Percentiles rank a stretch among this genome's conserved stretches.
Evolutionary conservation across 2,888 invertebrate species (phyloP).

Genomic region (Brachyptera putata): DNA sequence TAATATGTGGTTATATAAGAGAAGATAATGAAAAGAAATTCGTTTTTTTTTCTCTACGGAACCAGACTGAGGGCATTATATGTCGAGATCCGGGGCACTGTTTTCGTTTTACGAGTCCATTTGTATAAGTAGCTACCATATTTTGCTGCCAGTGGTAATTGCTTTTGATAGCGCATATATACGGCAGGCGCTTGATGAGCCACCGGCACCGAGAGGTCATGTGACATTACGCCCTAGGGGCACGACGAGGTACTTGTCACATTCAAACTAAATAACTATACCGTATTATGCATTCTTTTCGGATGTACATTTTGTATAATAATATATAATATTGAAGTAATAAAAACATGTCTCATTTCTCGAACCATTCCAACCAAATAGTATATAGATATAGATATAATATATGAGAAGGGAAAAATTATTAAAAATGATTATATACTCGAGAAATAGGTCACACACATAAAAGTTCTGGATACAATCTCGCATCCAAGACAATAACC

Average conservation of each 20-base stretch:
- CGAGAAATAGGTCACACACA: constrained; percentile 9
- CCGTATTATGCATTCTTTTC: too few relatives aligned
- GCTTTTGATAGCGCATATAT: constrained; percentile 27
- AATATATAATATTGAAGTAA: neutral
- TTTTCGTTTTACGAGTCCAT: too few relatives aligned
- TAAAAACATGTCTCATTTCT: neutral
- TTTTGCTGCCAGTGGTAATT: constrained; percentile 30
- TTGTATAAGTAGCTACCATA: constrained; percentile 32
- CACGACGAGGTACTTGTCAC: neutral
- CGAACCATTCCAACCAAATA: neutral
- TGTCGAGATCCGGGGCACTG: too few relatives aligned
- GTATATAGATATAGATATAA: too few relatives aligned
- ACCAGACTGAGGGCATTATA: neutral
- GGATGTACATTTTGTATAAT: neutral
- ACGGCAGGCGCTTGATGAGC: constrained; percentile 27
- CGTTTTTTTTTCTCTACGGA: neutral
- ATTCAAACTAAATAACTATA: neutral
- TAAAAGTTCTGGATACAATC: constrained; percentile 15
- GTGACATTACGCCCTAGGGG: neutral
- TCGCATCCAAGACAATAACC: constrained; percentile 8
- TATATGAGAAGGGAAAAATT: neutral
- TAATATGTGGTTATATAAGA: too few relatives aligned
- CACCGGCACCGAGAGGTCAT: neutral
- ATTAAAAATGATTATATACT: constrained; percentile 12
- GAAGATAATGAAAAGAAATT: neutral